A percentile compares a stretch with the other conserved stretches of the same genome.
These are phyloP conservation scores for Cantharis rustica DNA, from an alignment of 2,888 invertebrate genomes.

Conservation along the genomic window DNA sequence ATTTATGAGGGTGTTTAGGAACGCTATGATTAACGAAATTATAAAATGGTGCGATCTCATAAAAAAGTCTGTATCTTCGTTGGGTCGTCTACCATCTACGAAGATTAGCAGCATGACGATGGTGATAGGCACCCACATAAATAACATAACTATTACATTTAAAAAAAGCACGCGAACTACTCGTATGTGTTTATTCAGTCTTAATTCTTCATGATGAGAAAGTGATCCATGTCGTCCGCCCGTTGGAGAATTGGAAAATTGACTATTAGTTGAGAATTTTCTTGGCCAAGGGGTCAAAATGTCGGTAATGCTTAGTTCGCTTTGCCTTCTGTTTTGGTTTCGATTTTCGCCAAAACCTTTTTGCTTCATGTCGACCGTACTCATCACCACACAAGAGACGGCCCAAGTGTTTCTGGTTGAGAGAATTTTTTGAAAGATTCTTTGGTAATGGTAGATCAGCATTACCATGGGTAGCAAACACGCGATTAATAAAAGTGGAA, in stretches of 20 bases:
- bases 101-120: constrained; percentile 61
- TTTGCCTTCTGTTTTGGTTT: constrained; percentile 54
- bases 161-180: constrained; percentile 60
- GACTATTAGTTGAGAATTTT: constrained; percentile 54
- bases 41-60: constrained; percentile 61
- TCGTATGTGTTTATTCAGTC: constrained; percentile 60
- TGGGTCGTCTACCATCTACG: constrained; percentile 59
- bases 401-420: constrained; percentile 60
- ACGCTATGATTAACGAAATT: constrained; percentile 58
- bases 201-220: constrained; percentile 58
- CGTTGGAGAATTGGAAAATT: constrained; percentile 44
- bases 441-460: constrained; percentile 61
- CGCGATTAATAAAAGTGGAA: constrained; percentile 58
- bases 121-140: constrained; percentile 64
- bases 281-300: constrained; percentile 58
- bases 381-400: constrained; percentile 55
- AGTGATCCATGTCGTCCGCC: constrained; percentile 55
- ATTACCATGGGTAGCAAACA: constrained; percentile 61
- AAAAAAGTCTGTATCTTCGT: constrained; percentile 59
- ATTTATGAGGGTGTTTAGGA: constrained; percentile 62
- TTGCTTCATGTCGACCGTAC: constrained; percentile 41
- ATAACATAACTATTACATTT: constrained; percentile 61
- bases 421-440: constrained; percentile 61
- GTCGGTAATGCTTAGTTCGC: constrained; percentile 58
- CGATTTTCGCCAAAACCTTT: constrained; percentile 32